Evolutionary conservation across 1,140 invertebrate genomes (phyloP).

Genomic region (Mamestra configurata): DNA sequence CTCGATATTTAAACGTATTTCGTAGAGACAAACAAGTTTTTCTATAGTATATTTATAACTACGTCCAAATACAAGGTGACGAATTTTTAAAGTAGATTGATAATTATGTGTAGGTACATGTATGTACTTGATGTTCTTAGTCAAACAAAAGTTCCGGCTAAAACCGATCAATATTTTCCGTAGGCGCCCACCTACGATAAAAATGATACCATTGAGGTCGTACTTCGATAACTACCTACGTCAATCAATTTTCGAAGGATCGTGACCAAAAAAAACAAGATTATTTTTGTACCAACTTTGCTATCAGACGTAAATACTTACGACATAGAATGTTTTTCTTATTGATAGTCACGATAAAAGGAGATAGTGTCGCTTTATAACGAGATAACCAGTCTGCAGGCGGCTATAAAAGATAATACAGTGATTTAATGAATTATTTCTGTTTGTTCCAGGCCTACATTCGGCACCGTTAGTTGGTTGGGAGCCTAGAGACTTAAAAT

Average conservation of each 20-base stretch:
- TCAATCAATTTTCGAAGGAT: slow-evolving; percentile 2
- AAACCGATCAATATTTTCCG: slow-evolving; percentile 13
- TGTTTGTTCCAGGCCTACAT: slow-evolving; percentile 83
- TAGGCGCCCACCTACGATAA: slow-evolving; percentile 24
- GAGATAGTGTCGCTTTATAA: slow-evolving; percentile 3
- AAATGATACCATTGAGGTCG: not conserved
- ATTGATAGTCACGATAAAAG: slow-evolving; percentile 7
- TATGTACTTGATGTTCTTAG: not conserved
- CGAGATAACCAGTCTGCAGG: not conserved
- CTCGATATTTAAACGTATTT: slow-evolving; percentile 14
- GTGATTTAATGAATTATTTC: slow-evolving; percentile 51
- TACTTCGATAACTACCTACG: not conserved
- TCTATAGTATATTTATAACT: slow-evolving; percentile 1
- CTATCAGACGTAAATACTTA: not conserved
- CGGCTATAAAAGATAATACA: not conserved
- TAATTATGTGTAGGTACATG: not conserved
- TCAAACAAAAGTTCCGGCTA: not conserved
- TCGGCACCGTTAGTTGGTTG: slow-evolving; percentile 72
- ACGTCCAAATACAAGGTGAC: not conserved
- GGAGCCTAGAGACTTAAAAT: slow-evolving; percentile 84
- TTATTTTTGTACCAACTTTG: not conserved
- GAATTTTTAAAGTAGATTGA: not conserved
- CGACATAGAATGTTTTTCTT: slow-evolving; percentile 8
- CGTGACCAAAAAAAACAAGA: not conserved
- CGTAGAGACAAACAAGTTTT: slow-evolving; percentile 23